These are phyloP conservation scores for Varecia variegata DNA, from an alignment of 2,797 vertebrate genomes.

Conservation along the genomic window DNA sequence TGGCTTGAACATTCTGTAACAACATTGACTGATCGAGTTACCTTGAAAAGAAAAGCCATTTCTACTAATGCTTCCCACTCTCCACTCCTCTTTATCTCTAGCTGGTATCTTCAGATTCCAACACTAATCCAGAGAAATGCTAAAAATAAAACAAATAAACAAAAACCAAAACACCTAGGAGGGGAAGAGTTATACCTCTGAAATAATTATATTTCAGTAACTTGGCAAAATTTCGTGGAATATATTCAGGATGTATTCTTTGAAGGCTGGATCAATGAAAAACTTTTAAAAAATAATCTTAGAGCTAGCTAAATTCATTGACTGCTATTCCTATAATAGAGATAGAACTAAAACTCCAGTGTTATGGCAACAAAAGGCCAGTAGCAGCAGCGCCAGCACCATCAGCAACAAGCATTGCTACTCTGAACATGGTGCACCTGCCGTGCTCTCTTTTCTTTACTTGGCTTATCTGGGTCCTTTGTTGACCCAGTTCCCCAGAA, in stretches of 20 bases:
- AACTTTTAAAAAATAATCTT: not conserved
- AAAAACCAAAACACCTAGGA: not conserved
- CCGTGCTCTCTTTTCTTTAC: rapidly evolving
- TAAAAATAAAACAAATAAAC: not conserved
- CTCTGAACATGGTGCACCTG: rapidly evolving
- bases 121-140: not conserved
- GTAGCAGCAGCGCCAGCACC: not conserved
- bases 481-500: not conserved
- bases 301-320: not conserved
- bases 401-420: not conserved
- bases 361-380: not conserved
- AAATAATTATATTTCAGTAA: not conserved
- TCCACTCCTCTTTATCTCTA: not conserved
- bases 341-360: not conserved
- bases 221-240: not conserved
- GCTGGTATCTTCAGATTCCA: not conserved
- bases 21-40: not conserved
- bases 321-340: not conserved
- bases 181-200: not conserved
- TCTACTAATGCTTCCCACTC: not conserved
- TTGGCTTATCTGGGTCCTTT: not conserved
- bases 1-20: not conserved
- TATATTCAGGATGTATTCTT: not conserved
- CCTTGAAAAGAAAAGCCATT: not conserved
- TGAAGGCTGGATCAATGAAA: not conserved